Evolutionary conservation across 2,888 invertebrate species (phyloP).

Genomic region (Latrodectus elegans): DNA sequence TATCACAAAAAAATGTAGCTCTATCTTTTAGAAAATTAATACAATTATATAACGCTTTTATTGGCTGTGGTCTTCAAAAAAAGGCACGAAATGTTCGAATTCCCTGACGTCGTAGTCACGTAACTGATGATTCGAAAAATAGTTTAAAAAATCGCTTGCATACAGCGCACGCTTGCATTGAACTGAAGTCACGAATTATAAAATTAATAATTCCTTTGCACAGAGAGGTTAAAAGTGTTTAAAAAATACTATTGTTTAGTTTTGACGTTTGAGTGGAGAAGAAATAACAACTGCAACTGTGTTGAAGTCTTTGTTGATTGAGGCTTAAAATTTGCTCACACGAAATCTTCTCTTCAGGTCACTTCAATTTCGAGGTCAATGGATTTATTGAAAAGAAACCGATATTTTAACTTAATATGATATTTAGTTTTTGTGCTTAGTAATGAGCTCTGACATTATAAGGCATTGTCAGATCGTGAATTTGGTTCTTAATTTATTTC

Average conservation of each 20-base stretch:
- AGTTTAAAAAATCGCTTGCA: constrained; percentile 11
- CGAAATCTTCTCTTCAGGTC: neutral
- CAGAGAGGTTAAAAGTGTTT: constrained; percentile 52
- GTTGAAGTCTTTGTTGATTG: constrained; percentile 35
- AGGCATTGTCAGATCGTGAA: neutral
- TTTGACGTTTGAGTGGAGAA: constrained; percentile 15
- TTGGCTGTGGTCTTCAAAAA: no score
- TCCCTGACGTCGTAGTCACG: neutral
- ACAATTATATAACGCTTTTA: no score
- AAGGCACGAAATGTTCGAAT: neutral
- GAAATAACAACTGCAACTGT: constrained; percentile 10
- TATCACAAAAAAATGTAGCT: no score
- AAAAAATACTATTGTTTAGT: constrained; percentile 39
- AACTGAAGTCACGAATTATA: constrained; percentile 48
- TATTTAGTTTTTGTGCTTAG: constrained; percentile 4
- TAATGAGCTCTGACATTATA: neutral
- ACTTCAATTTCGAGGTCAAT: constrained; percentile 3
- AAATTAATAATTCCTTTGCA: constrained; percentile 55
- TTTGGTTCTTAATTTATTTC: neutral
- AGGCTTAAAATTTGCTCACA: neutral
- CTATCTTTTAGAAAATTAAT: no score
- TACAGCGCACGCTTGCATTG: constrained; percentile 37
- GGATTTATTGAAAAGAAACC: constrained; percentile 3
- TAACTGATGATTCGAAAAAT: neutral
- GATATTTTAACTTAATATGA: constrained; percentile 20